These are phyloP conservation scores for Leptogaster cylindrica DNA, from an alignment of 2,888 invertebrate genomes.

Conservation along the genomic window DNA sequence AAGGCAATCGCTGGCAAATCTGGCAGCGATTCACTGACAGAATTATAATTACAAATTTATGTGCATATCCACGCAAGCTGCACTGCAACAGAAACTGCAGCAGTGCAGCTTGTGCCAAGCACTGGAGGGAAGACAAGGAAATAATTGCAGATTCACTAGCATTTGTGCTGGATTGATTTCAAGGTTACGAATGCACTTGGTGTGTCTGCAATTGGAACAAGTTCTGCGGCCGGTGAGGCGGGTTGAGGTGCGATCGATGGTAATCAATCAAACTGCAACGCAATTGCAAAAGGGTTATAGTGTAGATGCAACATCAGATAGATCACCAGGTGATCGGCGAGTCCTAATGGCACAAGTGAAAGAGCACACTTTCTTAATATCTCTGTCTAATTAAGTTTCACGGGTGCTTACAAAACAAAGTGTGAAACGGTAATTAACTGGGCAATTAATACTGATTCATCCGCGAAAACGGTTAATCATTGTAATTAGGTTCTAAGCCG, in stretches of 20 bases:
- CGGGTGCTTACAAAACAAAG: constrained; percentile 10
- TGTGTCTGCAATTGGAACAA: neutral
- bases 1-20: neutral
- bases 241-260: neutral
- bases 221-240: neutral
- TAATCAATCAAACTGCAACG: constrained; percentile 20
- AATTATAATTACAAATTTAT: constrained; percentile 34
- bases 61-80: too few species aligned
- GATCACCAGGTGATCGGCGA: constrained; percentile 6
- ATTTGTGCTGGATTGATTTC: constrained; percentile 9
- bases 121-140: neutral
- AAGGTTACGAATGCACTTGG: constrained; percentile 3
- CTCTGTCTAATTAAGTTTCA: constrained; percentile 1
- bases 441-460: constrained; percentile 15
- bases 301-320: too few species aligned
- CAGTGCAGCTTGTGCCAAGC: neutral
- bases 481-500: too few species aligned
- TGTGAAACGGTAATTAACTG: neutral
- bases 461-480: constrained; percentile 21
- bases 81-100: too few species aligned
- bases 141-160: constrained; percentile 33
- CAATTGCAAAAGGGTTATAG: constrained; percentile 4
- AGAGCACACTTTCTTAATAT: neutral
- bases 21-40: neutral
- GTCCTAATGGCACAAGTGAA: neutral